A percentile compares a stretch with the other conserved stretches of the same genome.
These are phyloP conservation scores for Rhamnusium bicolor DNA, from an alignment of 2,888 invertebrate genomes.

Conservation along the genomic window DNA sequence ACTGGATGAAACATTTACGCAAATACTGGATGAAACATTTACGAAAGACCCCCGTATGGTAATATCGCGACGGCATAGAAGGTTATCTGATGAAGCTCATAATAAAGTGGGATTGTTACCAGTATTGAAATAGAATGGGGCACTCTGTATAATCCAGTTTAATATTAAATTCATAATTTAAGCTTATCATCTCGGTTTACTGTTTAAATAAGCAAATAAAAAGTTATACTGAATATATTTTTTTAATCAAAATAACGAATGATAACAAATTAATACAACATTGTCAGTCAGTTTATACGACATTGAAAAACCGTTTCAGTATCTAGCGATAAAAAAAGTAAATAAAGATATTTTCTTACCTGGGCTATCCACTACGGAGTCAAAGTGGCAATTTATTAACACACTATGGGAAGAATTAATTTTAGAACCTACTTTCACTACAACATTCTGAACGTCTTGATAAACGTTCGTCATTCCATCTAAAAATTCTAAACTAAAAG, in stretches of 20 bases:
- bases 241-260: not conserved
- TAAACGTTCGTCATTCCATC: constrained; percentile 84
- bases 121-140: not conserved
- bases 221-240: not conserved
- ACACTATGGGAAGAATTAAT: constrained; percentile 75
- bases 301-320: not conserved
- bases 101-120: no score
- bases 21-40: no score
- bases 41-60: no score
- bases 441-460: constrained; percentile 78
- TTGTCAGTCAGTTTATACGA: not conserved
- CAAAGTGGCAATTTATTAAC: constrained; percentile 85
- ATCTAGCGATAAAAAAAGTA: constrained; percentile 14
- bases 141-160: not conserved
- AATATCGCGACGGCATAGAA: no score
- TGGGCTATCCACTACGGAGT: constrained; percentile 82
- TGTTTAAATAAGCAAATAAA: not conserved
- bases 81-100: no score
- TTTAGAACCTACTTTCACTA: constrained; percentile 78
- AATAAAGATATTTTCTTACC: constrained; percentile 70
- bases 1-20: no score
- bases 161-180: not conserved
- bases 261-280: not conserved
- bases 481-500: constrained; percentile 80
- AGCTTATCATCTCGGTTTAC: not conserved